Base-by-base conservation (phyloP, 1,140 invertebrate species). In the Globodera ellingtonae region DNA sequence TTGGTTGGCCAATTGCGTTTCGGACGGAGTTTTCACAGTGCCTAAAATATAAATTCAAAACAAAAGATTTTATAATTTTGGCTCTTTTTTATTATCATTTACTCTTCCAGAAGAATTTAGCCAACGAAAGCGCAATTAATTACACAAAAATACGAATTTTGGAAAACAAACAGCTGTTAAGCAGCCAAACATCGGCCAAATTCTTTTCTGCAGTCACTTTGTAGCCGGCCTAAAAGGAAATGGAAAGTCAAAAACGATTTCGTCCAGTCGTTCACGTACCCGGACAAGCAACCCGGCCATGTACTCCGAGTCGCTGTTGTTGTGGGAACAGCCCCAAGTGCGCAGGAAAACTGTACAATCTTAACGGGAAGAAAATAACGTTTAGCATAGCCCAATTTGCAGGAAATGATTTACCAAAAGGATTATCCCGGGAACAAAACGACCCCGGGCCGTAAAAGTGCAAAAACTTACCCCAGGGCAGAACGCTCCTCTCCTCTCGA, bases 1-100 rank as follows among this genome's bases (percentile, higher is more conserved):
- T 89, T 95, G 94, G 92, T 98, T 98, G 84, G 93, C 92, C 88
- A 98, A 96, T 90, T 98, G 96, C 90, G 96, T 95, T 90, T 98
- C 96, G 0, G 96, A 93, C 50, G 97, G 97, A 90, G 92, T 97
- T 90, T 98, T 99, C 0, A 84, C 82, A 90, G 90, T 56, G 92
- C 90, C 90, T 95, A 93, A 46, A 66, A 35, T 35, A 35, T 35
- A 35, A 35, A 81, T 35, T 44, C 7, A 13, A n/a, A n/a, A n/a
- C n/a, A n/a, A n/a, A n/a, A n/a, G n/a, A n/a, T n/a, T n/a, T n/a
- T n/a, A n/a, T n/a, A n/a, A n/a, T n/a, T n/a, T n/a, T n/a, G n/a
- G n/a, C n/a, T n/a, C n/a, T n/a, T n/a, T n/a, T n/a, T n/a, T n/a
- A n/a, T n/a, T n/a, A n/a, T n/a, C n/a, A n/a, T n/a, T n/a, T n/a